These are phyloP conservation scores for Heteromurus nitidus DNA, from an alignment of 2,888 invertebrate genomes.

Conservation along the genomic window DNA sequence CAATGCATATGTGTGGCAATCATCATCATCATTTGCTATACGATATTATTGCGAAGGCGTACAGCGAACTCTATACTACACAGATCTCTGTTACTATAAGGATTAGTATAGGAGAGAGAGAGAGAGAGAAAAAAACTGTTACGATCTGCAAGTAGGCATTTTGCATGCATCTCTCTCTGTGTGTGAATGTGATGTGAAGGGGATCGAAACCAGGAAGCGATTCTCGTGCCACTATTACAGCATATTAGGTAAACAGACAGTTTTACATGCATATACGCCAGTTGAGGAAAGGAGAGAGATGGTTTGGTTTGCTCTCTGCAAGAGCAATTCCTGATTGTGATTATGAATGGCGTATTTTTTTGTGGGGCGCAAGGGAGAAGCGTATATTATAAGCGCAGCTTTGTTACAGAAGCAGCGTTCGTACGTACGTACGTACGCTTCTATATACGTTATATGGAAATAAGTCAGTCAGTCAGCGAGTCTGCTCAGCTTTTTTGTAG, in stretches of 20 bases:
- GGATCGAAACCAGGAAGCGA: constrained; percentile 64
- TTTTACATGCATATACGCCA: too few relatives aligned
- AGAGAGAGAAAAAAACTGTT: too few relatives aligned
- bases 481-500: constrained; percentile 47
- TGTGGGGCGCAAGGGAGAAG: too few relatives aligned
- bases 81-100: too few relatives aligned
- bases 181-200: constrained; percentile 26
- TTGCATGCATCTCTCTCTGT: constrained; percentile 6
- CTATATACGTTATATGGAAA: constrained; percentile 10
- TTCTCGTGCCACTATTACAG: too few relatives aligned
- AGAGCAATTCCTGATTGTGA: too few relatives aligned
- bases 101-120: neutral
- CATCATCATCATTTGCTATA: neutral
- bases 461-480: constrained; percentile 58
- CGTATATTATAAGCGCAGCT: too few relatives aligned
- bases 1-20: constrained; percentile 11
- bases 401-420: neutral
- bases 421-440: neutral
- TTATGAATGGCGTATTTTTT: too few relatives aligned
- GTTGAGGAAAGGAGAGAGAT: too few relatives aligned
- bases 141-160: constrained; percentile 11
- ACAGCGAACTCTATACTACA: too few relatives aligned
- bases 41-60: constrained; percentile 27
- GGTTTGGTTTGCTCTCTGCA: too few relatives aligned
- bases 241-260: too few relatives aligned